These are phyloP conservation scores for Pseudoatta argentina DNA, from an alignment of 1,140 invertebrate genomes.

Conservation along the genomic window DNA sequence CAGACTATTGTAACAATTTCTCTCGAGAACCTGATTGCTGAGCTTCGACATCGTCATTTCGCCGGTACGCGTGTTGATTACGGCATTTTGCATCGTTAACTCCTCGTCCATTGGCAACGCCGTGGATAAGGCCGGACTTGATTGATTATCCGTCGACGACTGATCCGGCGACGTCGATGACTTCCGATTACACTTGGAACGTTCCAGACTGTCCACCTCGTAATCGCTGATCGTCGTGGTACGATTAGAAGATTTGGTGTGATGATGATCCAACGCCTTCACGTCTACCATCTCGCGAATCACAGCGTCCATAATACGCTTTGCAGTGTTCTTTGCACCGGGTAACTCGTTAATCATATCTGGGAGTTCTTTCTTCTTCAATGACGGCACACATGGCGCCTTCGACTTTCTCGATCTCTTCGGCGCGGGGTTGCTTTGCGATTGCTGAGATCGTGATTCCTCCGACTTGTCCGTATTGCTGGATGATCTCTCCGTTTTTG, in stretches of 20 bases:
- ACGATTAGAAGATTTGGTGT: constrained; percentile 49
- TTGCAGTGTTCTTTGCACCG: constrained; percentile 78
- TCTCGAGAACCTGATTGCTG: constrained; percentile 85
- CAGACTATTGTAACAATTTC: constrained; percentile 83
- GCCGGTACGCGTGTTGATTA: constrained; percentile 88
- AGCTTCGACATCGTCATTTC: constrained; percentile 87
- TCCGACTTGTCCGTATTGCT: constrained; percentile 21
- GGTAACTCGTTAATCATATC: constrained; percentile 84
- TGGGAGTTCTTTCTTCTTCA: constrained; percentile 72
- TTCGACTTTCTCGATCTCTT: constrained; percentile 65
- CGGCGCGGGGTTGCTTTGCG: not conserved
- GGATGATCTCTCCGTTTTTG: constrained; percentile 37
- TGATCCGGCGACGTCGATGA: constrained; percentile 88
- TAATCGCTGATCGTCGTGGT: constrained; percentile 85
- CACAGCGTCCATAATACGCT: constrained; percentile 86
- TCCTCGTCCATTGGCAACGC: constrained; percentile 92
- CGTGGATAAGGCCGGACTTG: constrained; percentile 89
- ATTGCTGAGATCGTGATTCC: not conserved
- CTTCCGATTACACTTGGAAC: constrained; percentile 85
- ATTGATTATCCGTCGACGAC: constrained; percentile 86
- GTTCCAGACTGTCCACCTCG: constrained; percentile 93
- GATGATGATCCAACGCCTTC: constrained; percentile 82
- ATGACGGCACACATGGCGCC: constrained; percentile 19
- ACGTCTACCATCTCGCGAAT: constrained; percentile 86
- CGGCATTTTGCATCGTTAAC: constrained; percentile 91